Conservation (phyloP, 2,888 invertebrate genomes). For the Pilophorus perplexus region DNA sequence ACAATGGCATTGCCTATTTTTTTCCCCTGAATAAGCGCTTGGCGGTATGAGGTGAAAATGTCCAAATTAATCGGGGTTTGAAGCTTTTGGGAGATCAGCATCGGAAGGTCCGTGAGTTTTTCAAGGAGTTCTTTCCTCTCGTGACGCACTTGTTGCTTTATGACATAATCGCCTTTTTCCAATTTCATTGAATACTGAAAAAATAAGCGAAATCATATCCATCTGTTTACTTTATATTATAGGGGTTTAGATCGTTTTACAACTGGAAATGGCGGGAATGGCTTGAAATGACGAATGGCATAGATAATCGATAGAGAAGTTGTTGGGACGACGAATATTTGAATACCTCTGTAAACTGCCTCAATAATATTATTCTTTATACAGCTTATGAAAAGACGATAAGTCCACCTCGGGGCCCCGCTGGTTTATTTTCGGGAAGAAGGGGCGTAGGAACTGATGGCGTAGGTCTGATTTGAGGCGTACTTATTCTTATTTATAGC, state of each 20-base stretch:
- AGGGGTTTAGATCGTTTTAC: background rate
- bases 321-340: background rate
- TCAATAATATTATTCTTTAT: background rate
- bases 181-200: slow-evolving; percentile 65
- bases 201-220: background rate
- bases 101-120: slow-evolving; percentile 73
- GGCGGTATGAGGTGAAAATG: slow-evolving; percentile 66
- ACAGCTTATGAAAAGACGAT: too few relatives aligned
- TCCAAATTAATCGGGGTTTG: slow-evolving; percentile 57
- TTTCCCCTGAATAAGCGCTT: slow-evolving; percentile 74
- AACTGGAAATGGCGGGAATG: background rate
- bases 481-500: too few relatives aligned
- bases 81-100: slow-evolving; percentile 75
- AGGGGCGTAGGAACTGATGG: too few relatives aligned
- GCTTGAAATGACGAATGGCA: too few relatives aligned
- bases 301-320: background rate
- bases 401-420: too few relatives aligned
- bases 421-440: too few relatives aligned
- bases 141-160: slow-evolving; percentile 85
- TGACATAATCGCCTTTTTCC: slow-evolving; percentile 91
- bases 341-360: background rate
- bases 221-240: background rate
- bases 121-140: slow-evolving; percentile 83
- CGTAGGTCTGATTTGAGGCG: too few relatives aligned
- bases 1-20: slow-evolving; percentile 65